These are phyloP conservation scores for Hanleya hanleyi DNA, from an alignment of 2,888 invertebrate species.

Conservation along the genomic window DNA sequence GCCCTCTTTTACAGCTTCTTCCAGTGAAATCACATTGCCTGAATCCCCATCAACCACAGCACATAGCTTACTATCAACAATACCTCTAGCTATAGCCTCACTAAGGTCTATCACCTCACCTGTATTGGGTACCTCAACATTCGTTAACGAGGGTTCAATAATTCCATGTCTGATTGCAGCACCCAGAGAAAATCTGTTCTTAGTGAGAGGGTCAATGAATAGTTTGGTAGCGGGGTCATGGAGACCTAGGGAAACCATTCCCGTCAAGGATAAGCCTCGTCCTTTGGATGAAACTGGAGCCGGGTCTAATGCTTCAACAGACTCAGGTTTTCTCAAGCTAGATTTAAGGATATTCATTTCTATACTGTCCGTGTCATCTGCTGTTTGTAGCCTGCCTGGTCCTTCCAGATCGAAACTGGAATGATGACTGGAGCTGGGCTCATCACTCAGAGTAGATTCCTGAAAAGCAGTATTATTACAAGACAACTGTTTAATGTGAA, in stretches of 20 bases:
- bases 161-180: not conserved
- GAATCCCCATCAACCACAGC: slow-evolving; percentile 42
- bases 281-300: no score
- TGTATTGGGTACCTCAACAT: slow-evolving; percentile 86
- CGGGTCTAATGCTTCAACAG: no score
- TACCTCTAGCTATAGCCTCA: slow-evolving; percentile 60
- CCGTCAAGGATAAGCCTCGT: slow-evolving; percentile 69
- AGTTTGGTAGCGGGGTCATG: slow-evolving; percentile 13
- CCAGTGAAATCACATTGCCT: slow-evolving; percentile 37
- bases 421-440: no score
- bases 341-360: no score
- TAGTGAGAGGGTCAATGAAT: slow-evolving; percentile 79
- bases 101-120: slow-evolving; percentile 72
- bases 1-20: slow-evolving; percentile 3
- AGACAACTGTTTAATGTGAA: no score
- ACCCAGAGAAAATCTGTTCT: not conserved
- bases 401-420: no score
- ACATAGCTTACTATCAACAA: slow-evolving; percentile 51
- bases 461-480: no score
- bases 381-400: no score
- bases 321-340: no score
- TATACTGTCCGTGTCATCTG: no score
- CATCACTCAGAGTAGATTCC: no score
- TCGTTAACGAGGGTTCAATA: slow-evolving; percentile 80
- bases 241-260: slow-evolving; percentile 19